phyloP scores from a whole-genome alignment of 1,140 invertebrate genomes.

The Bombus pyrosoma region DNA sequence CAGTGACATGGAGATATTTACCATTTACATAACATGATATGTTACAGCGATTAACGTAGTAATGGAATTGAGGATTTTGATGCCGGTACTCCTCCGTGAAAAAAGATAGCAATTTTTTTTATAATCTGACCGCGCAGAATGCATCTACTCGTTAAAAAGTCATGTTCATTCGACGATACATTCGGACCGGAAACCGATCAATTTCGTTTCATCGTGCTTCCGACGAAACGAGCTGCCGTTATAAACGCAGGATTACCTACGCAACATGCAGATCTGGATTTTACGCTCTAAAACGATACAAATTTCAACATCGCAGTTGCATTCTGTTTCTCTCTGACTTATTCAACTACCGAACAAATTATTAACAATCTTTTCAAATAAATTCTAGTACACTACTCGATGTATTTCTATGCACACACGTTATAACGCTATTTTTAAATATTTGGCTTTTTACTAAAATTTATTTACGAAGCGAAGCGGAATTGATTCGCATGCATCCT shows the following conservation, averaged over 20 bases:
- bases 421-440: neutral
- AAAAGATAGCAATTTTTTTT: neutral
- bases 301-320: neutral
- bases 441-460: neutral
- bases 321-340: neutral
- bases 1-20: neutral
- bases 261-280: neutral
- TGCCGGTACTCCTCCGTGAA: too few species aligned
- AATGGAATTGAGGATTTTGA: neutral
- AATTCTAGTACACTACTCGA: neutral
- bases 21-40: neutral
- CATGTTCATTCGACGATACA: conserved; percentile 3
- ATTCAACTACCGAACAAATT: neutral
- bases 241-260: conserved; percentile 8
- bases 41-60: too few species aligned
- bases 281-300: conserved; percentile 1
- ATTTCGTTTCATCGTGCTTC: conserved; percentile 9
- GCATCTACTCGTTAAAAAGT: conserved; percentile 13
- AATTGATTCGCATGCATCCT: neutral
- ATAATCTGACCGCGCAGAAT: neutral
- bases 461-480: neutral
- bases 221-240: neutral
- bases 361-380: neutral
- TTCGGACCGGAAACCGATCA: conserved; percentile 8
- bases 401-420: neutral